A percentile compares a stretch with the other conserved stretches of the same genome.
These are phyloP conservation scores for Myanophis thanlyinensis DNA, from an alignment of 2,113 vertebrate species.

Conservation along the genomic window DNA sequence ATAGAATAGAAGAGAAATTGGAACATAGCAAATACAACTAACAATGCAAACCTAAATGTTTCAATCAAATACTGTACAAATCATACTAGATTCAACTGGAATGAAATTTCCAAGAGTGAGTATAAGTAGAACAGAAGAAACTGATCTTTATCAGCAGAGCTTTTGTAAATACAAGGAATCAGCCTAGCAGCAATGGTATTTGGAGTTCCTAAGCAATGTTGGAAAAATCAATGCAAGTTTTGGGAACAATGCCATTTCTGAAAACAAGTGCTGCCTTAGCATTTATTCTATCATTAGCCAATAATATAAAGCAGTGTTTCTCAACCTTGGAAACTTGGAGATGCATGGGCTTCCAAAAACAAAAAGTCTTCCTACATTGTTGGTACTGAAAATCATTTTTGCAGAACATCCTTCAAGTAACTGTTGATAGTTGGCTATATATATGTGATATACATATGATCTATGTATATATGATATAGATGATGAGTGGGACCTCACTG, in stretches of 20 bases:
- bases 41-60: neutral
- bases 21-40: neutral
- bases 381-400: neutral
- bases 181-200: neutral
- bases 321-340: neutral
- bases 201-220: neutral
- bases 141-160: neutral
- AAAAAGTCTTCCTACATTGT: neutral
- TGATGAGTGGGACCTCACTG: too few relatives aligned
- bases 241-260: conserved; percentile 4
- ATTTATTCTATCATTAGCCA: conserved; percentile 21
- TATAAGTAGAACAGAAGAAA: neutral
- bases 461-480: too few relatives aligned
- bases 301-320: neutral
- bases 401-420: neutral
- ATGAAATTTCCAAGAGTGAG: neutral
- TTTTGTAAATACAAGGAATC: neutral
- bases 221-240: conserved; percentile 14
- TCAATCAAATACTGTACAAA: neutral
- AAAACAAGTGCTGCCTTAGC: conserved; percentile 11
- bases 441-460: too few relatives aligned
- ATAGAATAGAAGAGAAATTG: neutral
- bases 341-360: neutral
- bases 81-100: too few relatives aligned
- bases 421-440: neutral